These are phyloP conservation scores for Lepidurus arcticus DNA, from an alignment of 1,140 invertebrate species.

Conservation along the genomic window DNA sequence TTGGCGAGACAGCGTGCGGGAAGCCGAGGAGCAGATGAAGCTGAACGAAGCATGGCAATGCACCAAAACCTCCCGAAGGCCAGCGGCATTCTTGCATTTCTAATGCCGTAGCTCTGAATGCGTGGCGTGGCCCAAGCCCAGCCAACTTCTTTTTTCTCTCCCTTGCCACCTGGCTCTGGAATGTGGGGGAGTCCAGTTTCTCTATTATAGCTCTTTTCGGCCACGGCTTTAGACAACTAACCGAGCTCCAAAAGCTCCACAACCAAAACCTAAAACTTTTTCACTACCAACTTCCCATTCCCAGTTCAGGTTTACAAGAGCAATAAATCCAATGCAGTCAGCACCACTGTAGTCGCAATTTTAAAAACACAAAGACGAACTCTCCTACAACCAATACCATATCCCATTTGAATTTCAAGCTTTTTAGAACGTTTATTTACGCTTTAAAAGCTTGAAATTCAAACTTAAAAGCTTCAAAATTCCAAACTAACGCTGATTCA, in stretches of 20 bases:
- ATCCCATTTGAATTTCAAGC: no score
- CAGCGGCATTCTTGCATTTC: conserved; percentile 21
- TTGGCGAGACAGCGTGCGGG: background rate
- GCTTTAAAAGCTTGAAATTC: no score
- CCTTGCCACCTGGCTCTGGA: conserved; percentile 17
- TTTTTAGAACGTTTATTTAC: no score
- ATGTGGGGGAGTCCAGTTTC: conserved; percentile 20
- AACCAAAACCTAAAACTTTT: no score
- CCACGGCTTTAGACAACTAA: background rate
- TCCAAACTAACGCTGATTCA: no score
- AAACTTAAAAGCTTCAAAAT: no score
- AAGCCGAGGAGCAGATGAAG: background rate
- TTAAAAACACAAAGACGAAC: no score
- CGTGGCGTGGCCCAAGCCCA: conserved; percentile 16
- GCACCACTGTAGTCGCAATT: no score
- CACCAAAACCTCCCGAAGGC: conserved; percentile 20
- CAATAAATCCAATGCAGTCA: no score
- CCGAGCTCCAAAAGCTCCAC: background rate
- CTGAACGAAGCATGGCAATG: conserved; percentile 17
- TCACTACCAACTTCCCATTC: no score
- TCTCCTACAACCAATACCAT: no score
- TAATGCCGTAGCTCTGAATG: conserved; percentile 21
- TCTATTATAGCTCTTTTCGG: conserved; percentile 14
- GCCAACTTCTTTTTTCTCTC: background rate
- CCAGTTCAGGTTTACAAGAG: no score